Conservation (phyloP, 2,888 invertebrate species). For the Petrophora chlorosata region DNA sequence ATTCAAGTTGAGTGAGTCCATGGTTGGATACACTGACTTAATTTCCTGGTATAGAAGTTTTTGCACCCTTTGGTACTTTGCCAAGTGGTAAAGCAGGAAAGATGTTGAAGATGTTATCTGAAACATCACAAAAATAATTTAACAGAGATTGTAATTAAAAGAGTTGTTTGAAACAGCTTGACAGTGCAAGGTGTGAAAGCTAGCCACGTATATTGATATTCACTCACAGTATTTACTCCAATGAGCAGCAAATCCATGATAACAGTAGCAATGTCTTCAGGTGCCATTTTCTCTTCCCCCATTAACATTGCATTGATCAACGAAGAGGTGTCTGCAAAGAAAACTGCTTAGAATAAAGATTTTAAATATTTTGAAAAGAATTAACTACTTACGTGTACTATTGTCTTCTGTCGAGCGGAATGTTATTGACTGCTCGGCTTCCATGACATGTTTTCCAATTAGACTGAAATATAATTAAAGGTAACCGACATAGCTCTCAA, state of each 20-base stretch:
- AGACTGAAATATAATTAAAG: conserved; percentile 65
- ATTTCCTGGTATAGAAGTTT: conserved; percentile 85
- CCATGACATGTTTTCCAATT: conserved; percentile 84
- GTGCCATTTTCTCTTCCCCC: conserved; percentile 78
- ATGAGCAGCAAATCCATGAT: conserved; percentile 87
- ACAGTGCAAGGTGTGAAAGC: too few species aligned
- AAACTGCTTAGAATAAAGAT: neutral
- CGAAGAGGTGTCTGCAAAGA: conserved; percentile 32
- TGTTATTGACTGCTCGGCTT: conserved; percentile 66
- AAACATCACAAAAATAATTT: too few species aligned
- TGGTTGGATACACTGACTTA: conserved; percentile 45
- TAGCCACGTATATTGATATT: neutral
- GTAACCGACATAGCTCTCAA: too few species aligned
- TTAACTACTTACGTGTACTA: conserved; percentile 46
- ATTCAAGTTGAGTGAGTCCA: conserved; percentile 45
- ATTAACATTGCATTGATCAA: conserved; percentile 83
- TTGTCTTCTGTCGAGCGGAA: conserved; percentile 40
- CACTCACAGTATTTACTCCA: conserved; percentile 85
- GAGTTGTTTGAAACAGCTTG: too few species aligned
- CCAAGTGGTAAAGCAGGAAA: conserved; percentile 87
- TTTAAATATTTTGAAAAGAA: neutral
- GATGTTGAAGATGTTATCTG: conserved; percentile 85
- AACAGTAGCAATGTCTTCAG: conserved; percentile 85
- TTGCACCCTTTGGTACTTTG: conserved; percentile 86
- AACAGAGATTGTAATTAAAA: too few species aligned